Evolutionary conservation across 2,113 vertebrate species (phyloP).

Genomic region (Aldabrachelys gigantea): DNA sequence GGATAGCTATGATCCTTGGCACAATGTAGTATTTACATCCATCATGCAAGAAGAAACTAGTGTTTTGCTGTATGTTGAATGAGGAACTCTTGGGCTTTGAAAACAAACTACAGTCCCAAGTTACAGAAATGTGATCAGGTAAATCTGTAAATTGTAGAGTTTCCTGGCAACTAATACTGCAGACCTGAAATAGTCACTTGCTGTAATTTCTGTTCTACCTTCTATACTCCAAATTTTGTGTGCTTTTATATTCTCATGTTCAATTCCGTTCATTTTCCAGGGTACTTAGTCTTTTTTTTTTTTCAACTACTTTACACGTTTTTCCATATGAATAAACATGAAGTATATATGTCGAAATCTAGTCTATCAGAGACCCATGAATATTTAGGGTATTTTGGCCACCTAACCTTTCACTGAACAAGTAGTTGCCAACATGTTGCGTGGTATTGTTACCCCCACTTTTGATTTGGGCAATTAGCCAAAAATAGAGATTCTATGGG

Average conservation of each 20-base stretch:
- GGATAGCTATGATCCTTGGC: slow-evolving; percentile 63
- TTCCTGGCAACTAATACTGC: background rate
- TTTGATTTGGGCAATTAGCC: no score
- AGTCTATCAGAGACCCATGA: background rate
- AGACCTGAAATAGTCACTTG: background rate
- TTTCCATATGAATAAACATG: background rate
- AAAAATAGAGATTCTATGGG: no score
- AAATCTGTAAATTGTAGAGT: background rate
- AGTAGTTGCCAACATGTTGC: accelerated
- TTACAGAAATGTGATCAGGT: background rate
- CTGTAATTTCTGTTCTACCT: background rate
- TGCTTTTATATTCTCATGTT: background rate
- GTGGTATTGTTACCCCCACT: no score
- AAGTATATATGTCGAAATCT: background rate
- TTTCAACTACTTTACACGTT: background rate
- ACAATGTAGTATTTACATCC: slow-evolving; percentile 23
- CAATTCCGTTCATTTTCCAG: background rate
- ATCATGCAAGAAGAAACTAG: slow-evolving; percentile 43
- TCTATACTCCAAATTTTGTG: background rate
- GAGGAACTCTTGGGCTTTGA: slow-evolving; percentile 29
- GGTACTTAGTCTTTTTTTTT: accelerated
- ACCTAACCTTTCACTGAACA: background rate
- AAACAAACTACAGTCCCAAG: background rate
- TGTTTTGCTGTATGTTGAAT: slow-evolving; percentile 56
- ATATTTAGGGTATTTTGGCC: background rate